Percentiles rank a stretch among this genome's conserved stretches.
Evolutionary conservation across 2,113 vertebrate species (phyloP).

Genomic region (Lontra canadensis): DNA sequence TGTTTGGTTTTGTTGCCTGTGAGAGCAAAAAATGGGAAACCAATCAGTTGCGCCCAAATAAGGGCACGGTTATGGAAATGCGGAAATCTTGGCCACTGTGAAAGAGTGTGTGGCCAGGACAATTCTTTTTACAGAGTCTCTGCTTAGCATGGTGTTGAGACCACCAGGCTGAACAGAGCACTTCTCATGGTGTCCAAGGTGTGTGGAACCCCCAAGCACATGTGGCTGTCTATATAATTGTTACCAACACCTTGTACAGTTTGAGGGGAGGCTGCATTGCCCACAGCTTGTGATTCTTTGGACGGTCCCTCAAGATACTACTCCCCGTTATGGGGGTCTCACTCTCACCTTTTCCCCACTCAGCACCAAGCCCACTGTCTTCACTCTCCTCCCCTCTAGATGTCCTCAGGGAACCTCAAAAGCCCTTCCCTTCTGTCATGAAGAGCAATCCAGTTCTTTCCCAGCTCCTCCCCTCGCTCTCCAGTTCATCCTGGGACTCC

Average conservation of each 20-base stretch:
- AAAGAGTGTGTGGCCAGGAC: background rate
- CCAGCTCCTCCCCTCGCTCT: background rate
- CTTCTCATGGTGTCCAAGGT: background rate
- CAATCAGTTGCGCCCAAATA: background rate
- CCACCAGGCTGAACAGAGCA: background rate
- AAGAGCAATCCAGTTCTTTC: background rate
- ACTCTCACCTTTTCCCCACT: background rate
- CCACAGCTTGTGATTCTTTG: background rate
- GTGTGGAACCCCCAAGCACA: background rate
- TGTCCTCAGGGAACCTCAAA: background rate
- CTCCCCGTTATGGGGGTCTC: too few species aligned
- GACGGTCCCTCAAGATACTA: rapidly evolving
- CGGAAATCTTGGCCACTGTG: background rate
- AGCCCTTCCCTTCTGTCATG: background rate
- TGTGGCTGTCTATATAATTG: background rate
- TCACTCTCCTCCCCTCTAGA: background rate
- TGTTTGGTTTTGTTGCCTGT: background rate
- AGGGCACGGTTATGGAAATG: background rate
- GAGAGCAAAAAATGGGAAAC: background rate
- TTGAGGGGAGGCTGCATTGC: background rate
- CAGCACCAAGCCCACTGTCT: background rate
- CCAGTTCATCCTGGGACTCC: background rate
- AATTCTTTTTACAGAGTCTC: background rate
- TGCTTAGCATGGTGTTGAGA: background rate
- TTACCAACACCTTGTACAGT: background rate